These are phyloP conservation scores for Stramonita haemastoma DNA, from an alignment of 2,888 invertebrate genomes.

Conservation along the genomic window DNA sequence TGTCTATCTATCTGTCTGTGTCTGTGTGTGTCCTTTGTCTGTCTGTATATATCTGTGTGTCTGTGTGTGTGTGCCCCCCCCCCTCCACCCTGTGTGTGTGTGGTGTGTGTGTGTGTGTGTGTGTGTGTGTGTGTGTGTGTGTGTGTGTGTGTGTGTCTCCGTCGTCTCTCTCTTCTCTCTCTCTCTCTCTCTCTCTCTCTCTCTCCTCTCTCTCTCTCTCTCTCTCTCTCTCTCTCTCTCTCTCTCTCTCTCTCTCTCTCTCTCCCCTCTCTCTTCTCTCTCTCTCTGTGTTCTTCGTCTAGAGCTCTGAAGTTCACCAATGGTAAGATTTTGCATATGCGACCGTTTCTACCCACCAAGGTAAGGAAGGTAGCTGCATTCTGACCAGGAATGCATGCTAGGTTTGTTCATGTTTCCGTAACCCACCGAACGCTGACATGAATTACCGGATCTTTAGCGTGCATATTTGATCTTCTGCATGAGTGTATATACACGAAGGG, in stretches of 20 bases:
- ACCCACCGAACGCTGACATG: too few species aligned
- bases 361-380: too few species aligned
- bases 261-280: not conserved
- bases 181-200: constrained; percentile 6
- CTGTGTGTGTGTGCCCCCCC: not conserved
- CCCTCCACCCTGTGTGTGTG: not conserved
- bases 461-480: too few species aligned
- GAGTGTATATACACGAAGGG: too few species aligned
- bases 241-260: constrained; percentile 21
- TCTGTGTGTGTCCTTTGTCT: too few species aligned
- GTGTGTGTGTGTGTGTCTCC: not conserved
- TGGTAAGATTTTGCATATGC: too few species aligned
- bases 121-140: not conserved
- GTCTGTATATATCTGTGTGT: not conserved
- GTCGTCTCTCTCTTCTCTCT: not conserved
- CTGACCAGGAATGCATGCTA: too few species aligned
- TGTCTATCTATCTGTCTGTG: too few species aligned
- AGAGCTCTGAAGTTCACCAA: not conserved
- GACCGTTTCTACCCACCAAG: too few species aligned
- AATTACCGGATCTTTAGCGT: too few species aligned
- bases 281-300: not conserved
- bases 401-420: too few species aligned
- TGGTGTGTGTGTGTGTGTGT: too few species aligned
- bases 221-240: constrained; percentile 12
- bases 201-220: not conserved